A percentile compares a stretch with the other conserved stretches of the same genome.
phyloP scores from a whole-genome alignment of 2,797 vertebrate genomes.

The Gymnodraco acuticeps region DNA sequence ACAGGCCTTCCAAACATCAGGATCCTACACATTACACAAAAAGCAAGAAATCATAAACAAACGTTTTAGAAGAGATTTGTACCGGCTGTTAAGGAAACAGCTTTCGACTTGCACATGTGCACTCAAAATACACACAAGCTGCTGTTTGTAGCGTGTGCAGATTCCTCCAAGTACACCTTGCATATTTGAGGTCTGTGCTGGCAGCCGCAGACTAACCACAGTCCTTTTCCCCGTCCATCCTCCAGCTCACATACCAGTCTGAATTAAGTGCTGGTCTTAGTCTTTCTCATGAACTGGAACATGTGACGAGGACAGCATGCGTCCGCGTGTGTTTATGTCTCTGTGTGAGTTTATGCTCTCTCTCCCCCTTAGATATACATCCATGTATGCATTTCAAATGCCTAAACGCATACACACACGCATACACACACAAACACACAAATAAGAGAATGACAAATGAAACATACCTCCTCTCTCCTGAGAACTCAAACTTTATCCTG shows the following conservation, averaged over 20 bases:
- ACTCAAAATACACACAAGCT: constrained; percentile 62
- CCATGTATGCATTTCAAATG: background rate
- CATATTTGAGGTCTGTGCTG: constrained; percentile 92
- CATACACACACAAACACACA: background rate
- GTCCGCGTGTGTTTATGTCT: constrained; percentile 56
- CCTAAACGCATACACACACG: background rate
- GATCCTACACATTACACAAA: constrained; percentile 83
- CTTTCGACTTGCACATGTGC: constrained; percentile 42
- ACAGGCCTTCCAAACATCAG: constrained; percentile 94
- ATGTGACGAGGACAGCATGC: constrained; percentile 58
- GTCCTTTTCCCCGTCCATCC: constrained; percentile 80
- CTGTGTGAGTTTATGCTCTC: constrained; percentile 8
- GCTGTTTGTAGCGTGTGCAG: constrained; percentile 63
- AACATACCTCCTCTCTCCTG: constrained; percentile 92
- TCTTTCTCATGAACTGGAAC: constrained; percentile 62
- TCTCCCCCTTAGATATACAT: background rate
- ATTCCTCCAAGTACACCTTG: constrained; percentile 90
- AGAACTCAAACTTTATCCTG: constrained; percentile 92
- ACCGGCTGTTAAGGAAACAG: constrained; percentile 26
- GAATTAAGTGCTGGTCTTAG: constrained; percentile 59
- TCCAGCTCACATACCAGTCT: constrained; percentile 84
- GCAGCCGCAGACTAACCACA: constrained; percentile 86
- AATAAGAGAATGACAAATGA: too few relatives aligned
- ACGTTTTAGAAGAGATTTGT: constrained; percentile 41
- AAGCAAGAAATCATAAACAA: background rate